These are phyloP conservation scores for Formica exsecta DNA, from an alignment of 1,140 invertebrate species.

Conservation along the genomic window DNA sequence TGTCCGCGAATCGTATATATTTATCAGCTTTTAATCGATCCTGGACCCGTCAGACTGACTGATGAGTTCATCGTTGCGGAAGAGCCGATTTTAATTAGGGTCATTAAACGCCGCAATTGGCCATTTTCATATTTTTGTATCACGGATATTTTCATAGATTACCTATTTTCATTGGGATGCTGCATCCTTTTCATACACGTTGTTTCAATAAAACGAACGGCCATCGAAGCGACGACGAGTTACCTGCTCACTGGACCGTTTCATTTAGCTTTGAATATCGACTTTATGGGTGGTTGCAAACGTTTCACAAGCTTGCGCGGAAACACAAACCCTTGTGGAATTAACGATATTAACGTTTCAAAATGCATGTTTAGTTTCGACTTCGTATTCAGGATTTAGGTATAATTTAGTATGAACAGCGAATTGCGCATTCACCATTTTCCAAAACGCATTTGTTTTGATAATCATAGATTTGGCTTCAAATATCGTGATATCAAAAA, in stretches of 20 bases:
- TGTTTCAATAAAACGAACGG: slow-evolving; percentile 40
- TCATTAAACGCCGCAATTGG: slow-evolving; percentile 17
- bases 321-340: slow-evolving; percentile 37
- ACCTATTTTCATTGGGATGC: background rate
- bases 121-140: slow-evolving; percentile 34
- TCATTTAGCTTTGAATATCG: slow-evolving; percentile 52
- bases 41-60: background rate
- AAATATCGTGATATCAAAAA: background rate
- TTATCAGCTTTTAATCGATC: slow-evolving; percentile 10
- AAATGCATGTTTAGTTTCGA: background rate
- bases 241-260: slow-evolving; percentile 38
- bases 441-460: background rate
- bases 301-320: slow-evolving; percentile 21
- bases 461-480: background rate
- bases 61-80: slow-evolving; percentile 21
- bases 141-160: slow-evolving; percentile 35
- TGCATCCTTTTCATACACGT: slow-evolving; percentile 29
- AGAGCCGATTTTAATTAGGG: slow-evolving; percentile 39
- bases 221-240: slow-evolving; percentile 14
- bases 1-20: background rate
- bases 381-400: slow-evolving; percentile 10
- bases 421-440: background rate
- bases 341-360: slow-evolving; percentile 42
- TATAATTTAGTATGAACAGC: slow-evolving; percentile 30
- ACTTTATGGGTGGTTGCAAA: slow-evolving; percentile 38